These are phyloP conservation scores for Craterocephalus amniculus DNA, from an alignment of 2,797 vertebrate genomes.

Conservation along the genomic window DNA sequence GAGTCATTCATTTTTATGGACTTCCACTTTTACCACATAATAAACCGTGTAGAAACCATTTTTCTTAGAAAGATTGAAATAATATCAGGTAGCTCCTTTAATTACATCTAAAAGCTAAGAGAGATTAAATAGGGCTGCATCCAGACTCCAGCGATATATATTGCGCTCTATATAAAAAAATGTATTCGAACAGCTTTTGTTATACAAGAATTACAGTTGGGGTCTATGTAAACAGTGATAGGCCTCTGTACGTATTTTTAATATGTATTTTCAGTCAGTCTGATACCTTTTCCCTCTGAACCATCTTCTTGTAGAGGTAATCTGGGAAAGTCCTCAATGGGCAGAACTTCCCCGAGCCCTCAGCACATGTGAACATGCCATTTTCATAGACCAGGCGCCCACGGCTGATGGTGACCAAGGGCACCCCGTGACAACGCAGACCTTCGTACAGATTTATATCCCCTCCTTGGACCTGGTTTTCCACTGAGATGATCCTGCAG, in stretches of 20 bases:
- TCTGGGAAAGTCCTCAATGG: conserved; percentile 95
- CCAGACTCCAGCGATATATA: no score
- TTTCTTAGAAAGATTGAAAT: no score
- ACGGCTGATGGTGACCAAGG: conserved; percentile 94
- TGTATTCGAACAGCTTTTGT: no score
- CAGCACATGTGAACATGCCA: conserved; percentile 93
- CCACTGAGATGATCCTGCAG: conserved; percentile 91
- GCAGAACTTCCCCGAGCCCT: conserved; percentile 95
- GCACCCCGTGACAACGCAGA: conserved; percentile 93
- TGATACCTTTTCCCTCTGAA: conserved; percentile 95
- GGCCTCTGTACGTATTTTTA: not conserved
- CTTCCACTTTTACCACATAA: no score
- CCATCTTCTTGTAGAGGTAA: conserved; percentile 97
- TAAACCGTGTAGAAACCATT: no score
- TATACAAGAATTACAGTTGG: not conserved
- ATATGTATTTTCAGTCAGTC: conserved; percentile 5
- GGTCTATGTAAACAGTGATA: not conserved
- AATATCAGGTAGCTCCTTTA: no score
- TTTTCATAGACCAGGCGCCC: conserved; percentile 96
- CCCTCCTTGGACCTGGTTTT: conserved; percentile 93
- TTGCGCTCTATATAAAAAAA: no score
- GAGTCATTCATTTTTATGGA: no score
- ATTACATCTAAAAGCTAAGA: no score
- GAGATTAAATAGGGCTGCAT: no score
- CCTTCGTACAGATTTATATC: conserved; percentile 95